Conservation (phyloP, 2,888 invertebrate species). For the Portevinia maculata region DNA sequence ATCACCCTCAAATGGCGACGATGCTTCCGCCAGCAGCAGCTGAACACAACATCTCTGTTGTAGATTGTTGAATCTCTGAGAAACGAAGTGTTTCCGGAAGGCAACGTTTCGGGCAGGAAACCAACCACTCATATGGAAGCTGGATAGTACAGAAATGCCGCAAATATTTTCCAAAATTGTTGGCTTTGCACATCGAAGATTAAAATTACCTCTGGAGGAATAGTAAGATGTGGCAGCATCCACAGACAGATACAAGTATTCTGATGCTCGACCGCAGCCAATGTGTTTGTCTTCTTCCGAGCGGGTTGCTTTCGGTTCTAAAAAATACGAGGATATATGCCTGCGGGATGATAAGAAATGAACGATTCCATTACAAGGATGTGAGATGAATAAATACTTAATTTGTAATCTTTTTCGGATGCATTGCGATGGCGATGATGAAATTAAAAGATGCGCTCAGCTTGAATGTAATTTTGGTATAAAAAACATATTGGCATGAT, state of each 20-base stretch:
- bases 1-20: neutral
- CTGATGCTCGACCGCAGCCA: conserved; percentile 60
- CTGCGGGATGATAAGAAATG: conserved; percentile 67
- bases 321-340: conserved; percentile 14
- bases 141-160: conserved; percentile 46
- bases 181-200: conserved; percentile 72
- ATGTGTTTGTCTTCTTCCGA: conserved; percentile 55
- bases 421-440: conserved; percentile 42
- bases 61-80: conserved; percentile 24
- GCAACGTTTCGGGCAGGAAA: conserved; percentile 37
- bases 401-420: conserved; percentile 56
- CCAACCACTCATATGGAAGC: conserved; percentile 48
- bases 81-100: conserved; percentile 39
- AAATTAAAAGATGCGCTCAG: too few species aligned
- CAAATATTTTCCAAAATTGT: conserved; percentile 71
- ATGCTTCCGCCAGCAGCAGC: conserved; percentile 11
- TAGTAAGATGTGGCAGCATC: conserved; percentile 19
- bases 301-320: conserved; percentile 17
- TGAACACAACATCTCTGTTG: conserved; percentile 34
- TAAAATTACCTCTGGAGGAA: conserved; percentile 62
- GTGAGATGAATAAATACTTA: conserved; percentile 66
- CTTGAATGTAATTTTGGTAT: too few species aligned
- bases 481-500: too few species aligned
- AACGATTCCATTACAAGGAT: conserved; percentile 61
- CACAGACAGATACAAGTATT: conserved; percentile 31